Conservation (phyloP, 2,888 invertebrate species). For the Philhelius pedissequus region DNA sequence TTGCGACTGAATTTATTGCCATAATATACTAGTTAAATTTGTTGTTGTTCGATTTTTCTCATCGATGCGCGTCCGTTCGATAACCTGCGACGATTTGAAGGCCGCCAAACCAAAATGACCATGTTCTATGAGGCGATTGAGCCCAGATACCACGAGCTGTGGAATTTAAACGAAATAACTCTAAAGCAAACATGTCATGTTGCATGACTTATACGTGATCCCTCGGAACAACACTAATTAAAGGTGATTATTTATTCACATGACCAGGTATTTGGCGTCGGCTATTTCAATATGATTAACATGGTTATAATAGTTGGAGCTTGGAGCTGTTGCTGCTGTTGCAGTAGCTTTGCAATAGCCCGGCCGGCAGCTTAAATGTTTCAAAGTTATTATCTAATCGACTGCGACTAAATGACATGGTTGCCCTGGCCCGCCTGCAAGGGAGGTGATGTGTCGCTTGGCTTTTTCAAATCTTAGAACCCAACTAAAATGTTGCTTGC, state of each 20-base stretch:
- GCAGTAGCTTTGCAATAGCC: slow-evolving; percentile 1
- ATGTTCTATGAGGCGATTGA: slow-evolving; percentile 35
- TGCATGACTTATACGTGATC: slow-evolving; percentile 26
- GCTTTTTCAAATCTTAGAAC: background rate
- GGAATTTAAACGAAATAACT: slow-evolving; percentile 40
- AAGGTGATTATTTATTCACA: slow-evolving; percentile 51
- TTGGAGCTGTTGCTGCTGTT: background rate
- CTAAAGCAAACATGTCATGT: slow-evolving; percentile 35
- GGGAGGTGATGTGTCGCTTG: background rate
- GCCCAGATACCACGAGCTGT: background rate
- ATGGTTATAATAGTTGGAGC: background rate
- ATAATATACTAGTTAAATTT: background rate
- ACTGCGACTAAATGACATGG: background rate
- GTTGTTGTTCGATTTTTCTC: background rate
- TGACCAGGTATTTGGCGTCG: slow-evolving; percentile 36
- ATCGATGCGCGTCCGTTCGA: slow-evolving; percentile 5
- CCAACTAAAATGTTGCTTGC: too few species aligned
- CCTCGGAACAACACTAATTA: slow-evolving; percentile 51
- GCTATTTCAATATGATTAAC: slow-evolving; percentile 31
- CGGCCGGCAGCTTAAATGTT: background rate
- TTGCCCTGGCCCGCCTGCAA: background rate
- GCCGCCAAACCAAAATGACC: slow-evolving; percentile 19
- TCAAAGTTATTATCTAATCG: slow-evolving; percentile 28
- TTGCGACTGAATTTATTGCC: background rate
- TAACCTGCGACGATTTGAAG: slow-evolving; percentile 7